Percentiles rank a stretch among this genome's conserved stretches.
These are phyloP conservation scores for Meghimatium bilineatum DNA, from an alignment of 2,888 invertebrate genomes.

Conservation along the genomic window DNA sequence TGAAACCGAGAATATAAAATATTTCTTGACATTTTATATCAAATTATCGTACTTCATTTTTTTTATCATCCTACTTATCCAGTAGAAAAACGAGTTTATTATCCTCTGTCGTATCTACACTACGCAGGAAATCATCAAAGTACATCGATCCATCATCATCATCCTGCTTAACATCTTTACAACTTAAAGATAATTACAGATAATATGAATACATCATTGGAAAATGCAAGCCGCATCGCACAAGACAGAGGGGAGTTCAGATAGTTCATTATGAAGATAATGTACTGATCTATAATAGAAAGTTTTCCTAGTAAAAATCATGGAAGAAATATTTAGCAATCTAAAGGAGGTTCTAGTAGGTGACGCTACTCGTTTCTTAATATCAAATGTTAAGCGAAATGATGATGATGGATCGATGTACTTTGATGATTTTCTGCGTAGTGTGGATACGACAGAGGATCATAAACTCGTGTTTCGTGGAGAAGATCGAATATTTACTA, in stretches of 20 bases:
- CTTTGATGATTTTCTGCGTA: slow-evolving; percentile 3
- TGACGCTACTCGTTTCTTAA: neutral
- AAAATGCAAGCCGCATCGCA: neutral
- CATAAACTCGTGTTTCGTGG: slow-evolving; percentile 47
- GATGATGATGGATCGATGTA: neutral
- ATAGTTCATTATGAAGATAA: neutral
- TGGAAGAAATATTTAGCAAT: neutral
- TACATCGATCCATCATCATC: neutral
- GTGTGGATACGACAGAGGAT: neutral
- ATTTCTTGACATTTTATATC: too few relatives aligned
- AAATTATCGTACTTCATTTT: too few relatives aligned
- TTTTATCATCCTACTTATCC: too few relatives aligned
- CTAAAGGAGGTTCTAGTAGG: neutral
- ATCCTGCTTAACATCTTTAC: neutral
- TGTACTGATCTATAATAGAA: neutral
- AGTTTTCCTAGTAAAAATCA: neutral
- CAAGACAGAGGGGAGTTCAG: neutral
- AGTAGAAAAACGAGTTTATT: too few relatives aligned
- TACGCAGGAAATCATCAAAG: neutral
- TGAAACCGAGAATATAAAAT: too few relatives aligned
- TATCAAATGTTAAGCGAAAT: neutral
- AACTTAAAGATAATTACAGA: too few relatives aligned
- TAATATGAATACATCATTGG: too few relatives aligned
- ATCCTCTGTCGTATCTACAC: too few relatives aligned
- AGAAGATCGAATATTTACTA: slow-evolving; percentile 68